Base-by-base conservation (phyloP, 2,888 invertebrate species). In the Pristionchus fissidentatus region DNA sequence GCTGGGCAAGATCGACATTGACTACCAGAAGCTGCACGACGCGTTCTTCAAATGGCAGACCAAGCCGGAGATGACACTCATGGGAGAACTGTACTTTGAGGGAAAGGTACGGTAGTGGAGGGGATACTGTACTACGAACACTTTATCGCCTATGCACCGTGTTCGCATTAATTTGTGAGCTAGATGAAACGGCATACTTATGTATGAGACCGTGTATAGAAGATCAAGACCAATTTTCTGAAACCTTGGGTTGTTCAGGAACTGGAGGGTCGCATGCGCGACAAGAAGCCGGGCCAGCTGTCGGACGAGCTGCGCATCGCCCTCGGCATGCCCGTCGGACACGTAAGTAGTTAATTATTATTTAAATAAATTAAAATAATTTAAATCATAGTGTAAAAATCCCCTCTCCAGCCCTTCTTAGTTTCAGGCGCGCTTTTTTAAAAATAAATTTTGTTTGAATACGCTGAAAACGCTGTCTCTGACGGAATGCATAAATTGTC, bases 1-100 rank as follows among this genome's bases (percentile, higher is more conserved):
- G 93, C 95, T 99, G 92, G 99, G 99, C 49, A 98, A 98, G 94
- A 99, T 99, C 90, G 99, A 99, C 93, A 99, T 99, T 88, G 99
- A 99, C 93, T 99, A 99, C 93, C 98, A 99, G 93, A 99, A 99
- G 92, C 93, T 99, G 38, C 99, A 99, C 91, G 99, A 99, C 92
- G 99, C 99, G 0, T 99, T 99, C 94, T 99, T 99, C 94, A 96
- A 96, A 92, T 99, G 97, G 97, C 99, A 99, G 93, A 97, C 97
- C 0, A 99, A 99, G 93, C 99, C 99, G 0, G 95, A 96, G 87
- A 97, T 99, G 97, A 97, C 98, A 0, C 97, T 97, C 90, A 98
- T 99, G 93, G 99, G 99, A 8, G 99, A 99, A 93, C 94, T 99
- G 13, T 99, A 99, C 93, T 99, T 98, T 93, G 98, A 99, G 92